Evolutionary conservation across 1,140 invertebrate genomes (phyloP).

Genomic region (Nilaparvata lugens): DNA sequence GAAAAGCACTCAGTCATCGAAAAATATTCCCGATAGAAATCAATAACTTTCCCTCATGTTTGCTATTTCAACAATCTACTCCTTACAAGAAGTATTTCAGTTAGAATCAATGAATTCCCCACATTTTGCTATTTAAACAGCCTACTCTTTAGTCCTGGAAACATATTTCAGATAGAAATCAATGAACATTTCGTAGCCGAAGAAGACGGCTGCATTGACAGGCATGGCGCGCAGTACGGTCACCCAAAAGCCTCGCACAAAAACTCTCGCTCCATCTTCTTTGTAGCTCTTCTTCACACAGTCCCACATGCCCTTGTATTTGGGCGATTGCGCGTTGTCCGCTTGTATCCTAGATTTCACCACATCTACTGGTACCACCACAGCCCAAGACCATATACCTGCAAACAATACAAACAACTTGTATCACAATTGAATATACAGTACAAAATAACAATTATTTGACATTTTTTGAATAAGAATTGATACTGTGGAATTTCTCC

Average conservation of each 20-base stretch:
- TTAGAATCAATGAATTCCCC: too few relatives aligned
- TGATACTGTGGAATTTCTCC: too few relatives aligned
- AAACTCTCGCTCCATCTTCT: conserved; percentile 41
- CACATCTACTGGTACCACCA: conserved; percentile 62
- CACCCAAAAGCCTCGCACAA: conserved; percentile 49
- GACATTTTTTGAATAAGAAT: background rate
- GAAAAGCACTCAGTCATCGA: too few relatives aligned
- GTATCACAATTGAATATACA: too few relatives aligned
- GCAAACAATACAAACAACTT: conserved; percentile 22
- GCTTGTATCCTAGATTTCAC: conserved; percentile 66
- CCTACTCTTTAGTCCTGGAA: background rate
- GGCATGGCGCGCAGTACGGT: conserved; percentile 53
- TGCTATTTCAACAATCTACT: too few relatives aligned
- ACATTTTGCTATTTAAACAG: too few relatives aligned
- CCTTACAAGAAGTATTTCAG: too few relatives aligned
- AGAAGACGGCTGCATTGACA: conserved; percentile 58
- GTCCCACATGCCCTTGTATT: conserved; percentile 42
- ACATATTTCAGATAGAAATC: conserved; percentile 11
- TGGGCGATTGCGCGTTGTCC: conserved; percentile 42
- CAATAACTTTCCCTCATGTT: too few relatives aligned
- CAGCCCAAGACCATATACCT: conserved; percentile 58
- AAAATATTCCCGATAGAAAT: too few relatives aligned
- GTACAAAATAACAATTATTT: conserved; percentile 4
- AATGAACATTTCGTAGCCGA: conserved; percentile 45
- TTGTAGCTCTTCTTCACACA: conserved; percentile 41